phyloP scores from a whole-genome alignment of 2,888 invertebrate species.

The Apoda limacodes region DNA sequence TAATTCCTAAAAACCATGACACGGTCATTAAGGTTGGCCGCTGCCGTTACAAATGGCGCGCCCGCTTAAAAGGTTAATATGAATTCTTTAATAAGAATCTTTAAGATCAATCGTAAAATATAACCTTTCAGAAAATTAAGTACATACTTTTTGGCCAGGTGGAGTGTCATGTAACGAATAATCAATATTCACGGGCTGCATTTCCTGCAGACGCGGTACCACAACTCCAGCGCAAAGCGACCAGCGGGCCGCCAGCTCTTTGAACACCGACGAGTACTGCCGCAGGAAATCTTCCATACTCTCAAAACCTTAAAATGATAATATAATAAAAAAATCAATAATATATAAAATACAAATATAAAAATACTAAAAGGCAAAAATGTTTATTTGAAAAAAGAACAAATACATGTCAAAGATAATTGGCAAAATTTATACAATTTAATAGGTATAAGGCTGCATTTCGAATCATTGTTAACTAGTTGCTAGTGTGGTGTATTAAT shows the following conservation, averaged over 20 bases:
- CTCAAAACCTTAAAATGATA: too few relatives aligned
- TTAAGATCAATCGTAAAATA: too few relatives aligned
- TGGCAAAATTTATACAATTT: background rate
- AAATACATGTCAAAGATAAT: background rate
- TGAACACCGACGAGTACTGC: conserved; percentile 21
- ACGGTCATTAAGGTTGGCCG: too few relatives aligned
- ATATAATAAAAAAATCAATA: background rate
- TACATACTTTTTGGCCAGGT: conserved; percentile 56
- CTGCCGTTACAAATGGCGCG: too few relatives aligned
- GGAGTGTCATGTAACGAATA: conserved; percentile 59
- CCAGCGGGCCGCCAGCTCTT: conserved; percentile 27
- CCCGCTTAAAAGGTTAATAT: too few relatives aligned
- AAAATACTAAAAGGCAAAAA: too few relatives aligned
- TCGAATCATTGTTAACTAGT: too few relatives aligned
- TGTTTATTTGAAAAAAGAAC: too few relatives aligned
- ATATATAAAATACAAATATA: background rate
- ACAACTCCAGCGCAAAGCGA: conserved; percentile 33
- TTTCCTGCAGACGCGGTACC: conserved; percentile 30
- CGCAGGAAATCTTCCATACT: conserved; percentile 43
- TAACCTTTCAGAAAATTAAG: background rate
- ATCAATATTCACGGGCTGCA: conserved; percentile 23
- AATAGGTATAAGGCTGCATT: background rate
- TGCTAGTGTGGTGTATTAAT: too few relatives aligned
- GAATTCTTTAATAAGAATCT: too few relatives aligned
- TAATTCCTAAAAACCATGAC: too few relatives aligned